Evolutionary conservation across 1,140 invertebrate species (phyloP).

Genomic region (Archivesica marissinica): DNA sequence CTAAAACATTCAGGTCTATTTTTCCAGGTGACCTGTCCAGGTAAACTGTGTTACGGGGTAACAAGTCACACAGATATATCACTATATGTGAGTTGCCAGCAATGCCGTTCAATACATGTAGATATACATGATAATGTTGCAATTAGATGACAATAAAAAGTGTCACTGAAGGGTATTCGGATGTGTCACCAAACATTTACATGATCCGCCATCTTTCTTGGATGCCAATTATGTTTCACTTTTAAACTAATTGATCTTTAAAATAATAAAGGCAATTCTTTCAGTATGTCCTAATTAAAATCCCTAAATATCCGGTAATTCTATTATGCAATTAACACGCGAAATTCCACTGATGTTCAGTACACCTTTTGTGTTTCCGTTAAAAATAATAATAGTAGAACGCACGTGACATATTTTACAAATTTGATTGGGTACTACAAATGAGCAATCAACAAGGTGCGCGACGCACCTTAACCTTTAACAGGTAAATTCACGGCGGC

Average conservation of each 20-base stretch:
- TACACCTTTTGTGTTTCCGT: conserved; percentile 40
- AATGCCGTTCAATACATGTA: too few species aligned
- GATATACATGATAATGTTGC: neutral
- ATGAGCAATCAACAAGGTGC: conserved; percentile 59
- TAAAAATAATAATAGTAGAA: conserved; percentile 28
- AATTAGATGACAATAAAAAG: conserved; percentile 36
- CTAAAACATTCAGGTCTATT: too few species aligned
- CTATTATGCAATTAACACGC: conserved; percentile 13
- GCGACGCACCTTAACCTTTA: too few species aligned
- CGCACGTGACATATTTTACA: conserved; percentile 50
- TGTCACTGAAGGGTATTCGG: conserved; percentile 31
- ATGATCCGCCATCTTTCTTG: conserved; percentile 33
- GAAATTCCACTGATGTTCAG: conserved; percentile 15
- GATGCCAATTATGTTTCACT: neutral
- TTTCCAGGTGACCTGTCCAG: too few species aligned
- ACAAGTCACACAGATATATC: too few species aligned
- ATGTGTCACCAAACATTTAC: conserved; percentile 42
- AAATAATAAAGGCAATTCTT: too few species aligned
- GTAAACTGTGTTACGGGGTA: too few species aligned
- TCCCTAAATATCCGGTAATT: neutral
- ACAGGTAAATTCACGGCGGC: conserved; percentile 50
- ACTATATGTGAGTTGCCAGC: too few species aligned
- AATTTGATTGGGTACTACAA: conserved; percentile 21
- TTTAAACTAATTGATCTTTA: too few species aligned
- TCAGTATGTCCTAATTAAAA: neutral